Evolutionary conservation across 2,113 vertebrate genomes (phyloP).

Genomic region (Ovibos moschatus): DNA sequence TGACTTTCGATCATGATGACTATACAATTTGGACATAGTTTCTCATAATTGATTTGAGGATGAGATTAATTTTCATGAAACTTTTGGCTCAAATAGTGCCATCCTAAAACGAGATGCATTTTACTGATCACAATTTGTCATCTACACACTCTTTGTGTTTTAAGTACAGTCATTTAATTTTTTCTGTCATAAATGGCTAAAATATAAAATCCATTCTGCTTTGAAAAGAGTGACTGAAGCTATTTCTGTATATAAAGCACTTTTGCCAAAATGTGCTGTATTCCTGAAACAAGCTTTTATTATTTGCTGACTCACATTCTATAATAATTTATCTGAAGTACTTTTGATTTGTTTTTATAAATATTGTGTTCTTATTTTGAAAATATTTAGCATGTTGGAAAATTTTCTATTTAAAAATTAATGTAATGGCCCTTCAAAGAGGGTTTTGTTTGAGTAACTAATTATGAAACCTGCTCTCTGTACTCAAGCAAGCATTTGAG

Average conservation of each 20-base stretch:
- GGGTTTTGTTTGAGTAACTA: neutral
- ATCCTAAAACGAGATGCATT: conserved; percentile 6
- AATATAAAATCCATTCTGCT: neutral
- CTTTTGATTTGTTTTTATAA: conserved; percentile 53
- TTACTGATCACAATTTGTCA: conserved; percentile 21
- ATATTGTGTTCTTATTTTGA: conserved; percentile 51
- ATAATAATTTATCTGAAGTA: conserved; percentile 46
- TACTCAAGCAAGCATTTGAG: neutral
- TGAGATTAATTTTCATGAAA: conserved; percentile 45
- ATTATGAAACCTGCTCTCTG: neutral
- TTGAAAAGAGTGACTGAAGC: conserved; percentile 13
- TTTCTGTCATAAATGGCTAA: neutral
- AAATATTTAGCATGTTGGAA: conserved; percentile 35
- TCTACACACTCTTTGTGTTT: conserved; percentile 1
- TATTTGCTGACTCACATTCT: conserved; percentile 44
- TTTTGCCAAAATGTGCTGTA: conserved; percentile 24
- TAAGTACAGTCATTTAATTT: conserved; percentile 19
- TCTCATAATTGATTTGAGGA: conserved; percentile 35
- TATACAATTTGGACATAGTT: neutral
- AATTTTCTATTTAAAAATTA: conserved; percentile 49
- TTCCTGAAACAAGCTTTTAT: conserved; percentile 35
- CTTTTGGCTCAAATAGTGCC: conserved; percentile 1
- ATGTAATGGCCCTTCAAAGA: conserved; percentile 34
- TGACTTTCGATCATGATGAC: neutral
- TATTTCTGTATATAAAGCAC: conserved; percentile 9